phyloP scores from a whole-genome alignment of 2,888 invertebrate species.

The Sinohyriopsis cumingii region DNA sequence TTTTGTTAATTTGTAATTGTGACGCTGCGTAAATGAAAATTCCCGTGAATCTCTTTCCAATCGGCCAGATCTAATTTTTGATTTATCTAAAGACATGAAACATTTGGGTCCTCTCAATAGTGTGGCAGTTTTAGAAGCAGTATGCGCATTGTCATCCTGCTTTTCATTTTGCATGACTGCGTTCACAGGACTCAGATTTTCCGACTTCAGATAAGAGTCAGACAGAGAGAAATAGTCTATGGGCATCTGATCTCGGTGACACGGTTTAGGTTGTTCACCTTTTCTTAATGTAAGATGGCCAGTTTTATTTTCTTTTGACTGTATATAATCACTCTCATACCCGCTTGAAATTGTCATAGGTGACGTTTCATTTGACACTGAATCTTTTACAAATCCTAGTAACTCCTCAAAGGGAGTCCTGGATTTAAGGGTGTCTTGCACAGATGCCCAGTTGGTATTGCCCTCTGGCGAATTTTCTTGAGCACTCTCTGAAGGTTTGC shows the following conservation, averaged over 20 bases:
- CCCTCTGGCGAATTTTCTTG: conserved; percentile 15
- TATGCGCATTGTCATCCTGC: neutral
- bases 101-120: too few relatives aligned
- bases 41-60: conserved; percentile 21
- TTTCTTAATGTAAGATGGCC: conserved; percentile 25
- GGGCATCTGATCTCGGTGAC: conserved; percentile 12
- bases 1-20: conserved; percentile 51
- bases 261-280: neutral
- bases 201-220: conserved; percentile 23
- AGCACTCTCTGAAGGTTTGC: conserved; percentile 12
- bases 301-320: conserved; percentile 34
- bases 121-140: conserved; percentile 2
- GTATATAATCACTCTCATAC: conserved; percentile 53
- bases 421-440: conserved; percentile 20
- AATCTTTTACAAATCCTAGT: conserved; percentile 30
- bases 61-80: conserved; percentile 8
- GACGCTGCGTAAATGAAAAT: conserved; percentile 45
- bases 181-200: conserved; percentile 2
- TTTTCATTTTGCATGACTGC: neutral
- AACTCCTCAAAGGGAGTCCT: conserved; percentile 34
- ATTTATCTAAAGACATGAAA: neutral
- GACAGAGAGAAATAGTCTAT: conserved; percentile 39
- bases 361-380: conserved; percentile 38
- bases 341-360: conserved; percentile 53
- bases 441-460: conserved; percentile 6